Base-by-base conservation (phyloP, 2,888 invertebrate genomes). In the Drosophila siamana region DNA sequence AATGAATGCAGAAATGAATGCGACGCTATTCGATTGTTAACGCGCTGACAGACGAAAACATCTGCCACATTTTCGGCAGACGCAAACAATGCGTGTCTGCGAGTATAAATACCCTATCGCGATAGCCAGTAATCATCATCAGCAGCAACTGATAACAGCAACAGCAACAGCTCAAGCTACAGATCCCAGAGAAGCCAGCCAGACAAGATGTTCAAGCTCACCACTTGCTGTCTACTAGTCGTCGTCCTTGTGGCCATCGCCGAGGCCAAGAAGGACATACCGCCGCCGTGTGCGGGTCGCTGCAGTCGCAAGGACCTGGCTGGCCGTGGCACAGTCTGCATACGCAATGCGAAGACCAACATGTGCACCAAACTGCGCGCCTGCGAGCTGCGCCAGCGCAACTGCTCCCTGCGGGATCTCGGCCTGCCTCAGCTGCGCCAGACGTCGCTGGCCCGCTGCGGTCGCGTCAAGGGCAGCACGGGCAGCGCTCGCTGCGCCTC, bases 321-420 rank as follows among this genome's bases (percentile, higher is more conserved):
- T 11, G 70, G 65, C 43, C 36, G 16, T 1, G 40, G 24, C 8
- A 5, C 77, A 4, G 61, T 78, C 1, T 90, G 90, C 54, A 60
- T 74, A 0, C 65, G 83, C 13, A 72, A 84, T 26, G 33, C 46
- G 1, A 50, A 38, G 0, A 70, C 61, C 13, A 69, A 78, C 16
- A 40, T 44, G 9, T 89, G 84, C 68, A 76, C 78, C 63, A 78
- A 73, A 41, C 47, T 79, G n/a, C 62, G 67, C 0, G 62, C 80
- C 15, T 90, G 90, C 51, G 67, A 63, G 0, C 28, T 90, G 11
- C 73, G 80, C 2, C 83, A 90, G 38, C 56, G 74, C 40, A 90
- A 90, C 62, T 90, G 90, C 16, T 41, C 33, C 1, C 59, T 65
- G 13, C 55, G 51, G 15, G 46, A 33, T 1, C 46, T 33, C 5